A percentile compares a stretch with the other conserved stretches of the same genome.
These are phyloP conservation scores for Alviniconcha strummeri DNA, from an alignment of 2,888 invertebrate species.

Conservation along the genomic window DNA sequence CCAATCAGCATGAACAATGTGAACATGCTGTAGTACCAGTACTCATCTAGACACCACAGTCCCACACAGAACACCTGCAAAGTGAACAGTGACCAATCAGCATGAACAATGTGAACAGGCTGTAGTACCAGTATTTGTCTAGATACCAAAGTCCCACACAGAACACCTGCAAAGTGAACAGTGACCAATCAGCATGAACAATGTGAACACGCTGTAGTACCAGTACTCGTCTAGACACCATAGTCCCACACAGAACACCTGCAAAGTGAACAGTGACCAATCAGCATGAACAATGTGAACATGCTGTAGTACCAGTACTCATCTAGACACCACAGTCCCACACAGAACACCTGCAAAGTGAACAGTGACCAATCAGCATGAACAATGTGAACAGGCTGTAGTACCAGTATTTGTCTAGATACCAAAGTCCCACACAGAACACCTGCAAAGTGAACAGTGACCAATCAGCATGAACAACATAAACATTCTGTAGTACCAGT, in stretches of 20 bases:
- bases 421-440: constrained; percentile 98
- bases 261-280: constrained; percentile 74
- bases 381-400: constrained; percentile 96
- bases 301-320: constrained; percentile 94
- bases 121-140: constrained; percentile 98
- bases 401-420: constrained; percentile 98
- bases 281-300: background rate
- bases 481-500: constrained; percentile 97
- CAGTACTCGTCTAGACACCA: constrained; percentile 99
- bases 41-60: constrained; percentile 98
- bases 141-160: constrained; percentile 99
- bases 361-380: constrained; percentile 82
- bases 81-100: constrained; percentile 78
- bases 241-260: constrained; percentile 98
- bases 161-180: constrained; percentile 86
- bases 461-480: constrained; percentile 94
- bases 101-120: constrained; percentile 96
- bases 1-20: constrained; percentile 93
- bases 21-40: constrained; percentile 97
- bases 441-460: constrained; percentile 78
- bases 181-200: constrained; percentile 89
- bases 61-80: constrained; percentile 95
- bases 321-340: constrained; percentile 98
- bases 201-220: constrained; percentile 96
- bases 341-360: constrained; percentile 93